Evolutionary conservation across 2,113 vertebrate species (phyloP).

Genomic region (Promerops cafer): DNA sequence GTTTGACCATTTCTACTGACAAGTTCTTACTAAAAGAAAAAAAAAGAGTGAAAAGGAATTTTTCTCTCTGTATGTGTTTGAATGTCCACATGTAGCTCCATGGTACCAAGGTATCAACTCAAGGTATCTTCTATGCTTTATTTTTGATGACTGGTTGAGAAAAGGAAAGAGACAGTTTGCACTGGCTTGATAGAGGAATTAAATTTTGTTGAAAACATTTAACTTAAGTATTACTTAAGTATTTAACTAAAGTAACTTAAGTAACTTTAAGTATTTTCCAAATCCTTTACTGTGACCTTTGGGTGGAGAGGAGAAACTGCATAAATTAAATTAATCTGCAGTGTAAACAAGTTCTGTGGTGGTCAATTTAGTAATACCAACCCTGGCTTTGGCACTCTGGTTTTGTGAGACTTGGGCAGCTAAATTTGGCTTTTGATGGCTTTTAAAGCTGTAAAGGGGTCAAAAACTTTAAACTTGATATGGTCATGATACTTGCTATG

Average conservation of each 20-base stretch:
- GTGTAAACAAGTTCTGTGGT: background rate
- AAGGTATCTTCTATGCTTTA: background rate
- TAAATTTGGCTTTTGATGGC: background rate
- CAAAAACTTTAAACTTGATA: background rate
- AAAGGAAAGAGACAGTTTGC: background rate
- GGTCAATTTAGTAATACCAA: background rate
- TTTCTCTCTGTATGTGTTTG: background rate
- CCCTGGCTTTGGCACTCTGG: background rate
- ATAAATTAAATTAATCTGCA: background rate
- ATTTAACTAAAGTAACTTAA: no score
- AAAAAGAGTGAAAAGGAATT: background rate
- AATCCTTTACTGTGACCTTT: background rate
- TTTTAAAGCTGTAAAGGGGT: background rate
- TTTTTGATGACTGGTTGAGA: background rate
- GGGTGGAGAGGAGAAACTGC: background rate
- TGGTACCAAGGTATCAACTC: background rate
- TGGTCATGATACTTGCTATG: rapidly evolving
- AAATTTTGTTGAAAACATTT: background rate
- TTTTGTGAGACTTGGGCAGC: background rate
- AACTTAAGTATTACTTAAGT: no score
- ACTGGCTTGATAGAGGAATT: background rate
- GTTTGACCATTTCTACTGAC: background rate
- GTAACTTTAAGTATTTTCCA: background rate
- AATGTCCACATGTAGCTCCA: background rate
- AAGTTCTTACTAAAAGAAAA: background rate